These are phyloP conservation scores for Pseudococcus jackbeardsleyi DNA, from an alignment of 2,888 invertebrate genomes.

Conservation along the genomic window DNA sequence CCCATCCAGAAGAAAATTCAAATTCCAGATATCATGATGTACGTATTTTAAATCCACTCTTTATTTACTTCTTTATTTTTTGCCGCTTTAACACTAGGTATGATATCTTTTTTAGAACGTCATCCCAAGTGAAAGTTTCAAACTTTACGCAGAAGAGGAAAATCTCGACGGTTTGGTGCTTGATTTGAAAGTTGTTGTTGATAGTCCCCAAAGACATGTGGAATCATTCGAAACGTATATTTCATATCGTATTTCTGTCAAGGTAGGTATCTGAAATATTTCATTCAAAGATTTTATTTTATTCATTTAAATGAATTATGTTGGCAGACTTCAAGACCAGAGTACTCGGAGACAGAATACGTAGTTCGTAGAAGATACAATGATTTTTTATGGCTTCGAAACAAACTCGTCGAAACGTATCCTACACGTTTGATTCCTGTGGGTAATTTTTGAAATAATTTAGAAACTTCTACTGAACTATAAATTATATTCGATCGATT, in stretches of 20 bases:
- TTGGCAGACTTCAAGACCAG: constrained; percentile 75
- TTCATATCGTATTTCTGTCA: constrained; percentile 79
- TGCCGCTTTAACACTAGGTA: no score
- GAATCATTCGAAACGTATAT: constrained; percentile 81
- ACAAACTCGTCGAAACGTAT: constrained; percentile 77
- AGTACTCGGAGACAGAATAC: constrained; percentile 77
- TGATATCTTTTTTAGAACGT: neutral
- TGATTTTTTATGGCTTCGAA: constrained; percentile 80
- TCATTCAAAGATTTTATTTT: neutral
- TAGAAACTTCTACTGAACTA: neutral
- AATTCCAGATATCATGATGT: neutral
- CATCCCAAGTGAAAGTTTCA: constrained; percentile 48
- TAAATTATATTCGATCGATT: constrained; percentile 67
- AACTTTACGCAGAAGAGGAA: constrained; percentile 57
- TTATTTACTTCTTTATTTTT: neutral
- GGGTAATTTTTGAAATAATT: constrained; percentile 68
- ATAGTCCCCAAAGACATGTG: constrained; percentile 81
- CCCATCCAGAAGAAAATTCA: neutral
- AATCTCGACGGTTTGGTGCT: constrained; percentile 69
- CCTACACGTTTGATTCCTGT: constrained; percentile 80
- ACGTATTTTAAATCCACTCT: neutral
- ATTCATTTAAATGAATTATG: constrained; percentile 58
- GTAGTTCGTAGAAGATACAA: constrained; percentile 79
- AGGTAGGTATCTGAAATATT: constrained; percentile 73
- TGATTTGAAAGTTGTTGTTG: constrained; percentile 78